Percentiles rank a stretch among this genome's conserved stretches.
phyloP scores from a whole-genome alignment of 2,797 vertebrate species.

The Tadarida brasiliensis region DNA sequence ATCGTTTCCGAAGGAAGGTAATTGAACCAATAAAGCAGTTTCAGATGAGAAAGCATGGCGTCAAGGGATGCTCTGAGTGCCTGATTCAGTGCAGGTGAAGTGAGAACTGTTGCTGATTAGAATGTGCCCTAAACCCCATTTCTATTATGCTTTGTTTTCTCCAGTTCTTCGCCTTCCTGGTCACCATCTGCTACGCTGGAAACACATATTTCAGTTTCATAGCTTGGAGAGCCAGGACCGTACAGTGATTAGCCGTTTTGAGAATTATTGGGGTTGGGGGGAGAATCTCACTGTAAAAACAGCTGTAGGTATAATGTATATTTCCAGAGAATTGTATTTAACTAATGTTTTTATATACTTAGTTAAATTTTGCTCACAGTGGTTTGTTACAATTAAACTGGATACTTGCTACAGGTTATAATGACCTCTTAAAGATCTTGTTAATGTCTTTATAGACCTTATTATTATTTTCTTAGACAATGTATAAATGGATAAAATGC shows the following conservation, averaged over 20 bases:
- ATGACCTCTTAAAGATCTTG: conserved; percentile 9
- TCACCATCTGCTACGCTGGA: conserved; percentile 93
- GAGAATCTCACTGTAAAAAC: conserved; percentile 54
- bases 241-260: conserved; percentile 82
- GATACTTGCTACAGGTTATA: conserved; percentile 67
- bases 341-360: conserved; percentile 78
- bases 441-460: conserved; percentile 13
- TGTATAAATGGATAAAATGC: conserved; percentile 76
- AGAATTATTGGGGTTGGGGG: background rate
- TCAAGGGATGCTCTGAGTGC: background rate
- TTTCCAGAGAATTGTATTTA: conserved; percentile 75
- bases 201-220: conserved; percentile 93
- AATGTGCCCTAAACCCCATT: background rate
- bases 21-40: conserved; percentile 29
- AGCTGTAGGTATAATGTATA: conserved; percentile 79
- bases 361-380: conserved; percentile 71
- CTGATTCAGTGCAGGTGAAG: background rate
- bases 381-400: conserved; percentile 73
- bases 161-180: conserved; percentile 91
- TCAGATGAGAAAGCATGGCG: background rate
- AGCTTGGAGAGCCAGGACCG: conserved; percentile 91
- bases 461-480: conserved; percentile 80
- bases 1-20: background rate
- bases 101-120: background rate
- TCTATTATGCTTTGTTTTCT: conserved; percentile 50